phyloP scores from a whole-genome alignment of 1,140 invertebrate species.

The Laupala kohalensis region DNA sequence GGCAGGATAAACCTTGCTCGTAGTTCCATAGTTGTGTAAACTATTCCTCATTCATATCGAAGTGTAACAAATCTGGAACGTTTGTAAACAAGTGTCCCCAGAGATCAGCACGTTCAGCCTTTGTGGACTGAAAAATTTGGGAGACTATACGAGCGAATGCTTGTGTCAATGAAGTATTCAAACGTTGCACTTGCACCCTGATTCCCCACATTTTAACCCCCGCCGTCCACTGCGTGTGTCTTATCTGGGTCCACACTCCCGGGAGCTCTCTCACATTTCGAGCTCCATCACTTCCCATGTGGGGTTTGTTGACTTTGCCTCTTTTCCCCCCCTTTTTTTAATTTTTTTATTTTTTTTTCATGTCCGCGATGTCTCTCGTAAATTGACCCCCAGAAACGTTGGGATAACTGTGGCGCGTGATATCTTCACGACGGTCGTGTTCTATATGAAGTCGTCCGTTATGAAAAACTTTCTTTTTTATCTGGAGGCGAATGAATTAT shows the following conservation, averaged over 20 bases:
- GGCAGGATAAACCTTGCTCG: too few relatives aligned
- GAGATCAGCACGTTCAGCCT: too few relatives aligned
- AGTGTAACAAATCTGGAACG: too few relatives aligned
- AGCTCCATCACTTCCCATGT: neutral
- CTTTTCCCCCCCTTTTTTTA: too few relatives aligned
- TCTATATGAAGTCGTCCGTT: neutral
- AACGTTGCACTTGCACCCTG: too few relatives aligned
- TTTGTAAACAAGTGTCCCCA: too few relatives aligned
- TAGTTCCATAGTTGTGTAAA: too few relatives aligned
- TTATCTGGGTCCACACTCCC: neutral
- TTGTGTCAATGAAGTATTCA: too few relatives aligned
- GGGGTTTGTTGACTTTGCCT: neutral
- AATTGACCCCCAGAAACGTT: neutral
- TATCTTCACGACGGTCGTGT: neutral
- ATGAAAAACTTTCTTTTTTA: neutral
- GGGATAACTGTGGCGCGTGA: neutral
- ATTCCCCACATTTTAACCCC: too few relatives aligned
- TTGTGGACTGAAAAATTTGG: too few relatives aligned
- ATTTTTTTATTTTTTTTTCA: neutral
- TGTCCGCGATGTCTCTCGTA: neutral
- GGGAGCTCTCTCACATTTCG: neutral
- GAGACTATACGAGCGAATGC: too few relatives aligned
- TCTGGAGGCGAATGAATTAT: neutral
- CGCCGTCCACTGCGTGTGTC: neutral
- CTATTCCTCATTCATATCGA: too few relatives aligned